phyloP scores from a whole-genome alignment of 2,113 vertebrate species.

The Nibea coibor region DNA sequence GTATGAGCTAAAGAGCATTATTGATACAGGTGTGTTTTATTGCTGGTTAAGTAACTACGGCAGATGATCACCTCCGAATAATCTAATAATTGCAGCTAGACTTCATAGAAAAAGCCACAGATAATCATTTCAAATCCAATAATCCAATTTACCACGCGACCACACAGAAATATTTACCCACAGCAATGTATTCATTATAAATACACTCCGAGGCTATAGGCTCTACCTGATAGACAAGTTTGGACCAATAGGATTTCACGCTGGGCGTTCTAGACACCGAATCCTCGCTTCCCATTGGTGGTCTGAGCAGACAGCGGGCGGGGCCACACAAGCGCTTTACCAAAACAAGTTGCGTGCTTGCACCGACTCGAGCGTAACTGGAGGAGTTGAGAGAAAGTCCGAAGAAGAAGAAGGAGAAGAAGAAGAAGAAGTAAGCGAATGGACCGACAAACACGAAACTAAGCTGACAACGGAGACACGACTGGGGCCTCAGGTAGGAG shows the following conservation, averaged over 20 bases:
- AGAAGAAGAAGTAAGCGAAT: conserved; percentile 28
- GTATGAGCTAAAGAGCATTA: conserved; percentile 16
- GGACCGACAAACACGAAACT: conserved; percentile 28
- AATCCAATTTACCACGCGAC: too few species aligned
- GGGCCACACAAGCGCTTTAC: conserved; percentile 7
- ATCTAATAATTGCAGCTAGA: not conserved
- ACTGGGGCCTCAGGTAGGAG: conserved; percentile 60
- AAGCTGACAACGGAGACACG: not conserved
- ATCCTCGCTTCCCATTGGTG: conserved; percentile 48
- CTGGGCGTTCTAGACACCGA: fast-evolving
- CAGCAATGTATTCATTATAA: not conserved
- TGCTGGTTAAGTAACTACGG: not conserved
- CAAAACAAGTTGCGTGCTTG: conserved; percentile 72
- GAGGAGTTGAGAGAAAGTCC: not conserved
- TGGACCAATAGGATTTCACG: conserved; percentile 44
- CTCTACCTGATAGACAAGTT: not conserved
- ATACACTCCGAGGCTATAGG: not conserved
- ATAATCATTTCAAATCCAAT: too few species aligned
- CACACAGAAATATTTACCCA: not conserved
- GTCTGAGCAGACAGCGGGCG: conserved; percentile 27
- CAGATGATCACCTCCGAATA: not conserved
- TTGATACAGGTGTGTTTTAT: conserved; percentile 62
- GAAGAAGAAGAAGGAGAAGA: not conserved
- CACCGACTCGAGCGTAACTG: conserved; percentile 27
- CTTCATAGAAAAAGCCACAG: not conserved